A percentile compares a stretch with the other conserved stretches of the same genome.
phyloP scores from a whole-genome alignment of 2,797 vertebrate genomes.

The Eulemur mongoz region DNA sequence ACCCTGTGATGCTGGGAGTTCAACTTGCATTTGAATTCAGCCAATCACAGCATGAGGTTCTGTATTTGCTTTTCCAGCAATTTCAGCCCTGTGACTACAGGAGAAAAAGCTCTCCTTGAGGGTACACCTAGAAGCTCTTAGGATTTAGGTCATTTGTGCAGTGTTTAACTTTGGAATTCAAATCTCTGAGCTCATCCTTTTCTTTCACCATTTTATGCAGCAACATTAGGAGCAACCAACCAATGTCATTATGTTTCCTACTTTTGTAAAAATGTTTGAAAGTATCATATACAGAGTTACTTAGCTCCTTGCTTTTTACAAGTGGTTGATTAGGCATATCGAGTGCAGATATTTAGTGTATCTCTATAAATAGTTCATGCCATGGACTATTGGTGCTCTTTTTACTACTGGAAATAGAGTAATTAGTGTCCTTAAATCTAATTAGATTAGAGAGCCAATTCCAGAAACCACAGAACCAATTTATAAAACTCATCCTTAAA shows the following conservation, averaged over 20 bases:
- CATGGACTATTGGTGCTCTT: background rate
- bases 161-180: background rate
- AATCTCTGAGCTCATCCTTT: background rate
- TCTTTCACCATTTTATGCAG: background rate
- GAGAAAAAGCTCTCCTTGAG: background rate
- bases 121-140: background rate
- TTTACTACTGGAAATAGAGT: background rate
- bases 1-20: background rate
- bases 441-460: background rate
- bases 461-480: background rate
- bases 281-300: background rate
- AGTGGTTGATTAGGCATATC: background rate
- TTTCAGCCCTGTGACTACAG: background rate
- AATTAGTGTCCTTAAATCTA: background rate
- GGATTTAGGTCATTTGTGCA: background rate
- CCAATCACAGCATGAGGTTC: background rate
- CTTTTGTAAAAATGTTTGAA: background rate
- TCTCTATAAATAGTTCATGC: background rate
- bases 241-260: background rate
- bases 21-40: background rate
- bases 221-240: background rate
- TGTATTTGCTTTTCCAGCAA: background rate
- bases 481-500: background rate
- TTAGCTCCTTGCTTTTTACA: background rate
- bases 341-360: background rate